Conservation (phyloP, 2,113 vertebrate genomes). For the Melospiza georgiana region DNA sequence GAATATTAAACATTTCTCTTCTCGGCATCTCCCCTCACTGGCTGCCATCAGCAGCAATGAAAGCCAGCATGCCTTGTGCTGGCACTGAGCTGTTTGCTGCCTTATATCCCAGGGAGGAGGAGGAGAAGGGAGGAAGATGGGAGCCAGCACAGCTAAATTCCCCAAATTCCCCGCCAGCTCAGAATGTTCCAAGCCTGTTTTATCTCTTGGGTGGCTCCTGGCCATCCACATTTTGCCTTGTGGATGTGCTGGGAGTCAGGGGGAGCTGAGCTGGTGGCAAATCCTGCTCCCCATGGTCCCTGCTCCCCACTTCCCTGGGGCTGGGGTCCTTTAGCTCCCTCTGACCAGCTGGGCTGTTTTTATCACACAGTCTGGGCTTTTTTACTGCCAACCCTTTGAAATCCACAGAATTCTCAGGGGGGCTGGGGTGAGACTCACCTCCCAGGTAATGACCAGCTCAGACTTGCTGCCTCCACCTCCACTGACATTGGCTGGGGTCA, state of each 20-base stretch:
- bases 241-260: background rate
- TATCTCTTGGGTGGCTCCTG: background rate
- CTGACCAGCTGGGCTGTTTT: background rate
- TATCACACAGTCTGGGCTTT: background rate
- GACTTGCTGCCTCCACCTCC: conserved; percentile 96
- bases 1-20: conserved; percentile 42
- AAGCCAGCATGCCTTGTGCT: background rate
- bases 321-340: background rate
- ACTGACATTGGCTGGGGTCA: conserved; percentile 94
- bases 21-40: background rate
- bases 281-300: too few relatives aligned
- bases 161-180: background rate
- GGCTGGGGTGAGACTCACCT: conserved; percentile 79
- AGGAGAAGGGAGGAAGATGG: background rate
- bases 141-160: background rate
- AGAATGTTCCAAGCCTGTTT: background rate
- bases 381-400: background rate
- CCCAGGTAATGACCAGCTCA: conserved; percentile 98
- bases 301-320: background rate
- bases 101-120: fast-evolving
- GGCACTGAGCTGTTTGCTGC: background rate
- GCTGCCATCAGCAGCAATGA: background rate
- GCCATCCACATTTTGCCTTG: fast-evolving
- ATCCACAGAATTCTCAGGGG: background rate
- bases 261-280: background rate